Conservation (phyloP, 2,888 invertebrate genomes). For the Sialis lutaria region DNA sequence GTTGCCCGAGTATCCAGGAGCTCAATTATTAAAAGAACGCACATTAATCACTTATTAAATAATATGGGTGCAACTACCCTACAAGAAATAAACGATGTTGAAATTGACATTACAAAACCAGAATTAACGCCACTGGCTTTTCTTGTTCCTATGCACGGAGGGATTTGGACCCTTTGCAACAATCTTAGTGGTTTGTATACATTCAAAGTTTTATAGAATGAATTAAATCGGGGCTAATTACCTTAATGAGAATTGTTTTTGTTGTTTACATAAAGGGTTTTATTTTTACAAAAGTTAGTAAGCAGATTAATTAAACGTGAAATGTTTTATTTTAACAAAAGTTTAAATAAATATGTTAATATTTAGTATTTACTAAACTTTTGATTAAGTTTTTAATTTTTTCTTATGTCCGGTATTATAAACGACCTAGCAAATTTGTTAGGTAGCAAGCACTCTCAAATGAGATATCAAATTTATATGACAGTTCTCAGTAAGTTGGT, state of each 20-base stretch:
- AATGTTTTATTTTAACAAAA: too few relatives aligned
- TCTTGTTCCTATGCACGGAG: constrained; percentile 77
- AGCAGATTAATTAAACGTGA: not conserved
- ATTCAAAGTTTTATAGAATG: not conserved
- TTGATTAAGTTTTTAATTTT: too few relatives aligned
- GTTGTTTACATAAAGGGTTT: too few relatives aligned
- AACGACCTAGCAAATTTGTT: too few relatives aligned
- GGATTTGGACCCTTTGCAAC: constrained; percentile 77
- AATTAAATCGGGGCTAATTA: not conserved
- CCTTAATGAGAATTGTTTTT: not conserved
- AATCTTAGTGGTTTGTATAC: constrained; percentile 51
- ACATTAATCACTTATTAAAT: too few relatives aligned
- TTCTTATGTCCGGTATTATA: too few relatives aligned
- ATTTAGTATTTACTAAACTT: too few relatives aligned
- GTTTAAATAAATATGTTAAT: too few relatives aligned
- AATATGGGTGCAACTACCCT: not conserved
- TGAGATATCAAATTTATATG: too few relatives aligned
- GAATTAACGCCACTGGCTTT: constrained; percentile 31
- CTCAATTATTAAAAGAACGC: not conserved
- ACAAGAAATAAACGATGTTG: not conserved
- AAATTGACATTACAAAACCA: constrained; percentile 4
- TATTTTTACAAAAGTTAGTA: too few relatives aligned
- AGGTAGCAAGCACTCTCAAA: too few relatives aligned
- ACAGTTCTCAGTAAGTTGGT: too few relatives aligned
- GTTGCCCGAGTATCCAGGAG: constrained; percentile 40